Evolutionary conservation across 2,797 vertebrate genomes (phyloP).

Genomic region (Varecia variegata): DNA sequence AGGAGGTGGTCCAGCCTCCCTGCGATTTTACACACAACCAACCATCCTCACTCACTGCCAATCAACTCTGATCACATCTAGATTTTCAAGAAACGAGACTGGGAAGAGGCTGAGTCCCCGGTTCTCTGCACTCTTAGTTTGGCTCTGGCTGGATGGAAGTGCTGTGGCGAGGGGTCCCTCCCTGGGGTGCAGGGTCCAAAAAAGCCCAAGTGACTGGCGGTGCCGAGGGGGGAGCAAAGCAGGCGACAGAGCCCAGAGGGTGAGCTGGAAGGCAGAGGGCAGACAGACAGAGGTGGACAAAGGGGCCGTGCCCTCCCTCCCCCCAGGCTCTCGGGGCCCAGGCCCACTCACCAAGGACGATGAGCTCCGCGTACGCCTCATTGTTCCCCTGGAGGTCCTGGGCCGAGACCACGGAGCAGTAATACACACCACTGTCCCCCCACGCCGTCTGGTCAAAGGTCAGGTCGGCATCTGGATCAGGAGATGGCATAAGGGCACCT

Average conservation of each 20-base stretch:
- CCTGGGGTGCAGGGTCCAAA: slow-evolving; percentile 36
- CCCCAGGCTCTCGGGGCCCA: neutral
- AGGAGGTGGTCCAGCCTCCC: neutral
- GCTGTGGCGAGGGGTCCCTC: neutral
- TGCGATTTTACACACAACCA: neutral
- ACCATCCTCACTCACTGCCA: neutral
- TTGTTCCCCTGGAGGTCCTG: slow-evolving; percentile 90
- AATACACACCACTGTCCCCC: slow-evolving; percentile 94
- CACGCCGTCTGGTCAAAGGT: slow-evolving; percentile 90
- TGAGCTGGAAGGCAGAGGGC: neutral
- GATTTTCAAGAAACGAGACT: neutral
- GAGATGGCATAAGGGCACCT: neutral
- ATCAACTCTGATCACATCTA: neutral
- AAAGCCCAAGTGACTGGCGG: slow-evolving; percentile 68
- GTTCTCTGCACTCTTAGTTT: neutral
- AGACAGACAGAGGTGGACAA: neutral
- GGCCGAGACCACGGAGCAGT: slow-evolving; percentile 87
- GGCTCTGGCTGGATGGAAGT: neutral
- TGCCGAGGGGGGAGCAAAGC: slow-evolving; percentile 32
- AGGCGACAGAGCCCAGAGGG: slow-evolving; percentile 45
- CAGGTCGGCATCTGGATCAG: slow-evolving; percentile 88
- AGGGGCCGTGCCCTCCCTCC: neutral
- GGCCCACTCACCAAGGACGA: slow-evolving; percentile 90
- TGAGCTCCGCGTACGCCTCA: slow-evolving; percentile 90
- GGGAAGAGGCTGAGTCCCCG: neutral